Evolutionary conservation across 1,140 invertebrate species (phyloP), one percentile per base, ranked within the genome.

Genomic region (Aphis gossypii): DNA sequence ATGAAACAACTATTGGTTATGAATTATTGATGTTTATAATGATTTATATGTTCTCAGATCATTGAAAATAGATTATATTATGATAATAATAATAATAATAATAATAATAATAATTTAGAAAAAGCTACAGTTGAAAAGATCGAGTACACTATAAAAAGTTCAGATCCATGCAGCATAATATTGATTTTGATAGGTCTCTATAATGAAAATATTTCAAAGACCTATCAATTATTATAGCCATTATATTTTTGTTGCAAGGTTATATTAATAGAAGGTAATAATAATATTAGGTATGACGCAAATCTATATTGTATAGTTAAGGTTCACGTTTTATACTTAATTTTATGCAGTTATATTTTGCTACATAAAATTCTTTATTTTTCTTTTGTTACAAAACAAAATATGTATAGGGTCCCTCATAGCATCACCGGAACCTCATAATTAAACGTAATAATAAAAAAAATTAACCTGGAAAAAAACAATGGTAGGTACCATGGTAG

Each of bases 381-480:
- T 86, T 46, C 83, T 88, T 88, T n/a, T 88, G 44, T 88, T n/a
- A 35, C 46, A 88, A 51, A 88, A 76, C 60, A 21, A 14, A 35
- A 35, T 35, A 5, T 4, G 46, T 87, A 25, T 87, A 48, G 41
- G 25, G 46, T 89, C 20, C n/a, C 30, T 87, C 44, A 54, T 46
- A 25, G 44, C 84, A 86, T 46, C 44, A 25, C 87, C 87, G 87
- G 87, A 89, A 89, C 87, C 20, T 35, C 35, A 35, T 51, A 89
- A 54, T 89, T 89, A 38, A 89, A 89, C 46, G 30, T 6, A 88
- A 51, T 88, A 88, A 88, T 51, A 21, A 54, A 21, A 54, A 21
- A 88, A 35, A 89, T 38, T 89, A 89, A 89, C 87, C 87, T 89
- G 87, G 23, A 89, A 54, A 51, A 88, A 89, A n/a, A 87, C 44